phyloP scores from a whole-genome alignment of 2,888 invertebrate species.

The Ligdia adustata region DNA sequence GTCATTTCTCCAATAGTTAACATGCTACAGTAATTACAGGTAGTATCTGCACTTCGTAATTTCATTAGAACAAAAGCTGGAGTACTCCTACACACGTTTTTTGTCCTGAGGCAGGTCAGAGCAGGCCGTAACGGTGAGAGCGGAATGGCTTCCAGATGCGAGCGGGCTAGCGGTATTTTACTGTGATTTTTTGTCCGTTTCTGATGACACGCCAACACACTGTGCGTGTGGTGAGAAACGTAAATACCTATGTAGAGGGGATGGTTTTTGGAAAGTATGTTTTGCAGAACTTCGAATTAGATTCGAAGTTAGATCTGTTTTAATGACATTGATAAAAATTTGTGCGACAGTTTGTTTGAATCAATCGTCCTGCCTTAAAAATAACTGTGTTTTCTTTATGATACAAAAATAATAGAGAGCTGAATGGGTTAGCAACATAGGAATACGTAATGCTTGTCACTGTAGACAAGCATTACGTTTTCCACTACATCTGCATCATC shows the following conservation, averaged over 20 bases:
- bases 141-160: constrained; percentile 79
- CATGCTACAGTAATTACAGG: constrained; percentile 60
- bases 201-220: constrained; percentile 44
- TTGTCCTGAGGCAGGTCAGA: constrained; percentile 55
- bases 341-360: too few relatives aligned
- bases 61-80: constrained; percentile 59
- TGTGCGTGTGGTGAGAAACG: constrained; percentile 50
- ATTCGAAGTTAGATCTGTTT: too few relatives aligned
- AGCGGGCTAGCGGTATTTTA: constrained; percentile 72
- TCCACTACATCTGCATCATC: too few relatives aligned
- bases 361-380: too few relatives aligned
- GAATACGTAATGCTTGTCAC: too few relatives aligned
- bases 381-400: too few relatives aligned
- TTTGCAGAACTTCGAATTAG: too few relatives aligned
- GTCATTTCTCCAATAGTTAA: constrained; percentile 54
- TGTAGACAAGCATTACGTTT: too few relatives aligned
- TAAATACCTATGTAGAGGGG: constrained; percentile 47
- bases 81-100: constrained; percentile 67
- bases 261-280: constrained; percentile 16
- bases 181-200: constrained; percentile 65
- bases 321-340: too few relatives aligned
- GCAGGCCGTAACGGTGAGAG: constrained; percentile 68
- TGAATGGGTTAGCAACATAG: too few relatives aligned
- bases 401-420: too few relatives aligned
- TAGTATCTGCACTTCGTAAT: constrained; percentile 56